These are phyloP conservation scores for Muscicapa comitata DNA, from an alignment of 2,797 vertebrate species.

Conservation along the genomic window DNA sequence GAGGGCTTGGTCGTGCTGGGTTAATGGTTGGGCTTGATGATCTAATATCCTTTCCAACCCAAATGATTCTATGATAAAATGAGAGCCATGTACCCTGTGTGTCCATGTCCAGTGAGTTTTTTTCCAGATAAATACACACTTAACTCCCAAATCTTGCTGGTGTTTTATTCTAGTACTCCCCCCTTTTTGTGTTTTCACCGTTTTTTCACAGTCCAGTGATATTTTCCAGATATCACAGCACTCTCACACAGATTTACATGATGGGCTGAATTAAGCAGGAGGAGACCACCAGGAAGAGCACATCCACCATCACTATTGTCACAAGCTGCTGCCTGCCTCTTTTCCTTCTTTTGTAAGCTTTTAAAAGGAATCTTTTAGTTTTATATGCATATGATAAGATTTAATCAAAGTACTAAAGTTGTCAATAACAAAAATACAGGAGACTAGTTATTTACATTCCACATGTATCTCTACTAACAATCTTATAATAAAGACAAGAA, in stretches of 20 bases:
- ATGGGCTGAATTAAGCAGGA: slow-evolving; percentile 25
- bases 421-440: neutral
- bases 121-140: neutral
- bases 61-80: accelerated
- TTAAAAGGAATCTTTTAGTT: neutral
- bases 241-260: slow-evolving; percentile 15
- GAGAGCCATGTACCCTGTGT: neutral
- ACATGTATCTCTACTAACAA: neutral
- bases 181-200: neutral
- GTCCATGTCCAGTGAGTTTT: neutral
- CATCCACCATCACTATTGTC: neutral
- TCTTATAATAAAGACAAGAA: neutral
- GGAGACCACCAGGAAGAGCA: neutral
- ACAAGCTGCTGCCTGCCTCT: neutral
- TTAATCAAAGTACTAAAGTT: neutral
- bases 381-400: neutral
- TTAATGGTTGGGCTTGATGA: neutral
- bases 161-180: neutral
- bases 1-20: neutral
- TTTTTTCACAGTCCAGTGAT: slow-evolving; percentile 5
- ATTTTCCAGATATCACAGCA: neutral
- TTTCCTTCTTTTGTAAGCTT: neutral
- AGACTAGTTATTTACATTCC: neutral
- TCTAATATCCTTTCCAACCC: neutral
- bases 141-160: neutral